These are phyloP conservation scores for Lepisosteus oculatus DNA, from an alignment of 2,113 vertebrate species.

Conservation along the genomic window DNA sequence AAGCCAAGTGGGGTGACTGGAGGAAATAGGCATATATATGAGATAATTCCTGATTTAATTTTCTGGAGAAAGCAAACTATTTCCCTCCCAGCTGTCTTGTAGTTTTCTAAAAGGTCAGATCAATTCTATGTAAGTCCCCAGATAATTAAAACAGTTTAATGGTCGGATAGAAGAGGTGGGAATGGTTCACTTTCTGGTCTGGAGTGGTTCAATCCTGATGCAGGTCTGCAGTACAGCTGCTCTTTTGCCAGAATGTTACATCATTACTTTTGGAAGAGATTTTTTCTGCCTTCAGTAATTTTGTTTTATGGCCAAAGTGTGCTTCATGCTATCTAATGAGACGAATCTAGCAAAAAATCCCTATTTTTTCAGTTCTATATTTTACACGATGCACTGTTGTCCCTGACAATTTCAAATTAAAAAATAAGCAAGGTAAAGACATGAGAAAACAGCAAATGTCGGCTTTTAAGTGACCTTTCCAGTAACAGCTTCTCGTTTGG, in stretches of 20 bases:
- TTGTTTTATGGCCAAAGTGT: conserved; percentile 36
- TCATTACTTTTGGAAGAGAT: conserved; percentile 42
- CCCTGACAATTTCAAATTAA: too few species aligned
- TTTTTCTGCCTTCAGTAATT: conserved; percentile 43
- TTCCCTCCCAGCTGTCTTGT: conserved; percentile 40
- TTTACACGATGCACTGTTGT: too few species aligned
- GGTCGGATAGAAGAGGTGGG: neutral
- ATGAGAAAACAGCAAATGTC: too few species aligned
- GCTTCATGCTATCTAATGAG: conserved; percentile 14
- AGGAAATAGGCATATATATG: conserved; percentile 26
- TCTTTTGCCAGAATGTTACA: conserved; percentile 46
- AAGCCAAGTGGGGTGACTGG: conserved; percentile 12
- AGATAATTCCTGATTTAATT: conserved; percentile 54
- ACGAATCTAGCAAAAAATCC: too few species aligned
- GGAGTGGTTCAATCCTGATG: neutral
- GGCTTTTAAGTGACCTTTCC: too few species aligned
- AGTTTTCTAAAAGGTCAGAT: conserved; percentile 29
- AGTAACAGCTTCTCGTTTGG: too few species aligned
- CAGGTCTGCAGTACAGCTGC: neutral
- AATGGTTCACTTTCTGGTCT: neutral
- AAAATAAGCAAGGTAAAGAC: too few species aligned
- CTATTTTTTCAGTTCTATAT: too few species aligned
- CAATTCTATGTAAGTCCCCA: conserved; percentile 16
- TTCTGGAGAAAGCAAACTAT: conserved; percentile 22
- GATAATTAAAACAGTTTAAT: neutral